These are phyloP conservation scores for Gari tellinella DNA, from an alignment of 2,888 invertebrate species.

Conservation along the genomic window DNA sequence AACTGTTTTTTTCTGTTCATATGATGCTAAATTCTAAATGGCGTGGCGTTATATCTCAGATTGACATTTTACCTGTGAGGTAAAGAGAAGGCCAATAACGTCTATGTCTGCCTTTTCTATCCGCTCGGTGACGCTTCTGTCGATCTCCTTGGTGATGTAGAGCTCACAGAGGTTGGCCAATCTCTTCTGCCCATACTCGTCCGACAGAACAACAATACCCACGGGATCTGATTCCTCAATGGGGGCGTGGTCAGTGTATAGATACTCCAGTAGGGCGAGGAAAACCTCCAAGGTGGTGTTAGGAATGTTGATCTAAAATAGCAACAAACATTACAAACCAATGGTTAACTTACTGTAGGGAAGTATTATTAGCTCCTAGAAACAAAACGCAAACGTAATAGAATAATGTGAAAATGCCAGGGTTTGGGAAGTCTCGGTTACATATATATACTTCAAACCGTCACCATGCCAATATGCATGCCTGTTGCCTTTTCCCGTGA, in stretches of 20 bases:
- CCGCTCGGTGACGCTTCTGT: slow-evolving; percentile 60
- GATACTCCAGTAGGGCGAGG: slow-evolving; percentile 75
- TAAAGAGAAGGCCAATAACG: slow-evolving; percentile 73
- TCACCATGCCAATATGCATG: too few relatives aligned
- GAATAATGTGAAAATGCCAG: too few relatives aligned
- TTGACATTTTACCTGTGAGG: slow-evolving; percentile 76
- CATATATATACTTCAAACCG: too few relatives aligned
- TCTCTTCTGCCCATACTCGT: slow-evolving; percentile 71
- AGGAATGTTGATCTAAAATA: slow-evolving; percentile 43
- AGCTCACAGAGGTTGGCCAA: slow-evolving; percentile 78
- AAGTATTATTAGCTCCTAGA: too few relatives aligned
- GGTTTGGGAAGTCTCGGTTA: too few relatives aligned
- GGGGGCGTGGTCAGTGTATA: slow-evolving; percentile 80
- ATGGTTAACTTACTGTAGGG: too few relatives aligned
- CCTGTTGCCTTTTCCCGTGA: too few relatives aligned
- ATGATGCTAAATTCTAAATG: too few relatives aligned
- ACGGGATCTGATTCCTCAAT: slow-evolving; percentile 75
- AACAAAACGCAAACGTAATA: too few relatives aligned
- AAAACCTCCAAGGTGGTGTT: slow-evolving; percentile 64
- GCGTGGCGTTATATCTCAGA: too few relatives aligned
- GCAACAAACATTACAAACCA: too few relatives aligned
- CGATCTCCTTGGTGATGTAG: slow-evolving; percentile 78
- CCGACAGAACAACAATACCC: slow-evolving; percentile 71
- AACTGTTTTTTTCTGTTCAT: too few relatives aligned
- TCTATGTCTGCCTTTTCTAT: slow-evolving; percentile 77